Base-by-base conservation (phyloP, 2,888 invertebrate genomes). In the Mactromeris polynyma region DNA sequence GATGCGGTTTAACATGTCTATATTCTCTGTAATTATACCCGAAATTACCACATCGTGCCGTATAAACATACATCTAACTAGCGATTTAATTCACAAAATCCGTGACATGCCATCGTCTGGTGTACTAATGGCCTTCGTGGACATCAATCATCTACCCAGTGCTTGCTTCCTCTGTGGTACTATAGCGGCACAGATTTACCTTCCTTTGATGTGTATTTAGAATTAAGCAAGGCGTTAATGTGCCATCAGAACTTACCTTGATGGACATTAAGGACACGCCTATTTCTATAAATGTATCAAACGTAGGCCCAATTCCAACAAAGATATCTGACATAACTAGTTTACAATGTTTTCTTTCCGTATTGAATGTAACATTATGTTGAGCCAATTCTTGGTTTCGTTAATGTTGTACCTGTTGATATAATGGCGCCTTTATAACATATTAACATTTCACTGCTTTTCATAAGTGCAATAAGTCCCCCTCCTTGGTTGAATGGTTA, bases 1-100 rank as follows among this genome's bases (percentile, higher is more conserved):
- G 88, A 88, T 83, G 88, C 36, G 17, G 85, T 85, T 51, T 85
- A 58, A 51, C 80, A 64, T 87, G 83, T n/a, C 83, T 33, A n/a
- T 26, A 81, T 26, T 0, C 11, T 81, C 17, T 82, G 82, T 82
- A 87, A 87, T 87, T 82, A 87, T 77, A 87, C 17, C 51, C 82
- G 19, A 36, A 54, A 73, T 78, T 84, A 78, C 78, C n/a, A 36
- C 77, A 84, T 77, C 54, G 51, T 51, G 36, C 31, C 78, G 42
- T 36, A 84, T 84, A 78, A 77, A 36, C 38, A 54, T 84, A 84
- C 77, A 73, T 42, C 46, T 31, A 31, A 83, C 46, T 26, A 83
- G 19, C 21, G 73, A 73, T 46, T 17, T 69, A 33, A 73, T 36
- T 0, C 64, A 9, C 11, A 11, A 64, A 64, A 40, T n/a, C n/a